These are phyloP conservation scores for Phallusia fumigata DNA, from an alignment of 23 tunicate species.

Conservation along the genomic window DNA sequence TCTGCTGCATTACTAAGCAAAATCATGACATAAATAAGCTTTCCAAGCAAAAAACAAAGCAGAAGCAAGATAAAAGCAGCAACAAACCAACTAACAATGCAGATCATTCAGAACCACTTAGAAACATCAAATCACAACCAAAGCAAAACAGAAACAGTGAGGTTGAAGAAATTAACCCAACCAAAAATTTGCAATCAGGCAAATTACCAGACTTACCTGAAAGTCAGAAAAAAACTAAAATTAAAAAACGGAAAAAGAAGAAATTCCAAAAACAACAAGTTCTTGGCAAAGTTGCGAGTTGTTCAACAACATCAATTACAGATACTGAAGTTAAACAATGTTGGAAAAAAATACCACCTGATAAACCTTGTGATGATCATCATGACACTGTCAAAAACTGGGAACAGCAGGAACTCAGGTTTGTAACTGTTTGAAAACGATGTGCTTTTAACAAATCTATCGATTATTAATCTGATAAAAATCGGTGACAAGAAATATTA, in stretches of 20 bases:
- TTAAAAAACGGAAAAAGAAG: not conserved
- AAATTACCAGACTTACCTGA: not conserved
- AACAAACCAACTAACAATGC: not conserved
- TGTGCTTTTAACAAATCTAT: too few relatives aligned
- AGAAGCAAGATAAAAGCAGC: not conserved
- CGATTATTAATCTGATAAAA: too few relatives aligned
- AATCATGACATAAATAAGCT: not conserved
- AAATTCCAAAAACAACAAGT: not conserved
- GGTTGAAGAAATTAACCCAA: not conserved
- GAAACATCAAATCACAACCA: not conserved
- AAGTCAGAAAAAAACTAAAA: not conserved
- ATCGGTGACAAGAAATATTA: too few relatives aligned
- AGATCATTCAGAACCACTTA: not conserved
- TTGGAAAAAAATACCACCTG: not conserved
- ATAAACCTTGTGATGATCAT: not conserved
- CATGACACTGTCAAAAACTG: not conserved
- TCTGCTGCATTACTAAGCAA: not conserved
- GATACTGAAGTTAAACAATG: not conserved
- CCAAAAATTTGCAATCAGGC: not conserved
- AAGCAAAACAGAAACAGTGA: not conserved
- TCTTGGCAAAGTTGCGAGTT: not conserved
- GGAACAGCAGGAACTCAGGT: not conserved
- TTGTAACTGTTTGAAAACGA: too few relatives aligned
- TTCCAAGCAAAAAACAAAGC: not conserved
- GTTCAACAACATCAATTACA: not conserved